These are phyloP conservation scores for Cassiopea xamachana DNA, from an alignment of 30 jellyfish, hydroid and myxozoan genomes.

Conservation along the genomic window DNA sequence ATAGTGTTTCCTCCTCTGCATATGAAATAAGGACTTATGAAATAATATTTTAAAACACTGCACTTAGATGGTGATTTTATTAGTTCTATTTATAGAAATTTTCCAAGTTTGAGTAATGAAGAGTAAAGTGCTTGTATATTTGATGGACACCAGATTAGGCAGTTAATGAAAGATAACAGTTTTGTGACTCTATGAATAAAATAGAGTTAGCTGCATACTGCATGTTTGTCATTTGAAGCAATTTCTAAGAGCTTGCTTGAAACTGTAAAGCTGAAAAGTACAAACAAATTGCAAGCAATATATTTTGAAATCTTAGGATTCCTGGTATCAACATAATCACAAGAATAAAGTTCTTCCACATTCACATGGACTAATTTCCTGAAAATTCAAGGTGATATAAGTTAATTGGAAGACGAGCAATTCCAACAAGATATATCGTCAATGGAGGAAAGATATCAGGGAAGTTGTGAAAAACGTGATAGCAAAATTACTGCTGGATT, in stretches of 20 bases:
- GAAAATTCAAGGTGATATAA: slow-evolving; percentile 4
- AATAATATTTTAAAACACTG: slow-evolving; percentile 25
- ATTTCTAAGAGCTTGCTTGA: slow-evolving; percentile 1
- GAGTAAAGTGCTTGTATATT: background rate
- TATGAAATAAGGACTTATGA: slow-evolving; percentile 29
- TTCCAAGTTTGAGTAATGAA: slow-evolving; percentile 25
- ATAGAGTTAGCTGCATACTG: background rate
- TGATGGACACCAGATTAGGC: background rate
- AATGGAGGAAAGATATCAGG: slow-evolving; percentile 48
- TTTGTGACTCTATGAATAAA: background rate
- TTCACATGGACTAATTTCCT: slow-evolving; percentile 15
- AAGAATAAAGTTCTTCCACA: slow-evolving; percentile 10
- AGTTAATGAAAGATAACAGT: background rate
- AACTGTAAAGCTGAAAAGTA: slow-evolving; percentile 12
- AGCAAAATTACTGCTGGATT: slow-evolving; percentile 17
- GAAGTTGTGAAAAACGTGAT: slow-evolving; percentile 41
- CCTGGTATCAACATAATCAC: slow-evolving; percentile 15
- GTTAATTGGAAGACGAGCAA: background rate
- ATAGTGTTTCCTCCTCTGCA: slow-evolving; percentile 51
- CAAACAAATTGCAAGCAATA: slow-evolving; percentile 11
- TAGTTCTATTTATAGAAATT: background rate
- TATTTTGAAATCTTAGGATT: background rate
- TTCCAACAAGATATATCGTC: slow-evolving; percentile 21
- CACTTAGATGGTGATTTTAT: slow-evolving; percentile 42
- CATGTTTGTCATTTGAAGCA: background rate